Percentiles rank a stretch among this genome's conserved stretches.
Evolutionary conservation across 2,888 invertebrate species (phyloP).

Genomic region (Saturnia japonica): DNA sequence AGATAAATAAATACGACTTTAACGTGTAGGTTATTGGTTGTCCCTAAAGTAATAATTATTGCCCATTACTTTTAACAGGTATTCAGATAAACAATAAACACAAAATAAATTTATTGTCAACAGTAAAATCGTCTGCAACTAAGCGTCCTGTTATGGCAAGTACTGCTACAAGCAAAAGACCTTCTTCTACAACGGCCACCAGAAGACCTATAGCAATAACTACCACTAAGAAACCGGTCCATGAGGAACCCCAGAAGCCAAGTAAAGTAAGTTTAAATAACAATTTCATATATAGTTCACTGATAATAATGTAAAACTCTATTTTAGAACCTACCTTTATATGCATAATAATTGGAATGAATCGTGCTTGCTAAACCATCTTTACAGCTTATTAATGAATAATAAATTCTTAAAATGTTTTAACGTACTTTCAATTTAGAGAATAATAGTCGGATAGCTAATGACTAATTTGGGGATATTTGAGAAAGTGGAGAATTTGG

Average conservation of each 20-base stretch:
- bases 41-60: neutral
- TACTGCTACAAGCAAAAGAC: slow-evolving; percentile 35
- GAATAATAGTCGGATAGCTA: too few relatives aligned
- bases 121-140: slow-evolving; percentile 52
- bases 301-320: neutral
- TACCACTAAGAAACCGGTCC: slow-evolving; percentile 48
- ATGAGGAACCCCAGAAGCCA: slow-evolving; percentile 53
- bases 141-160: slow-evolving; percentile 39
- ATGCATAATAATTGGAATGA: neutral
- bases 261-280: slow-evolving; percentile 48
- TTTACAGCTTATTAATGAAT: neutral
- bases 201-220: slow-evolving; percentile 45
- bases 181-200: slow-evolving; percentile 36
- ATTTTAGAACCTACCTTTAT: neutral
- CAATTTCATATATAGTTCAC: neutral
- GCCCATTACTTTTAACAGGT: neutral
- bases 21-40: neutral
- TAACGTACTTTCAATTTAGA: too few relatives aligned
- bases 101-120: slow-evolving; percentile 23
- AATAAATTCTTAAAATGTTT: too few relatives aligned
- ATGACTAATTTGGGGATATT: too few relatives aligned
- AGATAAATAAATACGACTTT: too few relatives aligned
- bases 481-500: too few relatives aligned
- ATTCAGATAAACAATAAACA: neutral
- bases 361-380: neutral